Evolutionary conservation across 2,888 invertebrate genomes (phyloP), one percentile per base, ranked within the genome.

Genomic region (Sesia apiformis): DNA sequence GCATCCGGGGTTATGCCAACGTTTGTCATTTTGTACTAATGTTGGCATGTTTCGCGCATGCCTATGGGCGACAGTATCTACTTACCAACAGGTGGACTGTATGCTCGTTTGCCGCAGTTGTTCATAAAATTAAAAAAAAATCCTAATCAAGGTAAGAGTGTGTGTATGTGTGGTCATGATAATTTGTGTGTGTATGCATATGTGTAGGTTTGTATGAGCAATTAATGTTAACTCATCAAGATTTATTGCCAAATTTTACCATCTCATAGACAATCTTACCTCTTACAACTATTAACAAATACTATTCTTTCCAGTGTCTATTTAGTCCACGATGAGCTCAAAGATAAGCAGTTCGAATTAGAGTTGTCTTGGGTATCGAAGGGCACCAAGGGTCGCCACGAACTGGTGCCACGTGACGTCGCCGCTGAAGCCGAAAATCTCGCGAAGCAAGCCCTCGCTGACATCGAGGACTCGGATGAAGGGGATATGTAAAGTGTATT

Each of bases 291-390:
- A 41, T 23, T 38, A 8, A 41, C 5, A 6, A 8, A 46, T n/a
- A 8, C 52, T 51, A 50, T 23, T 43, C 8, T 23, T 51, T 51
- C 6, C 78, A 95, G 95, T 62, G 94, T 97, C 73, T 97, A 97
- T 74, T 84, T 96, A 53, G 96, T 97, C 1, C 97, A 97, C 66
- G 97, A 97, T 76, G 97, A 99, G 79, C 91, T 98, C 4, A 99
- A 99, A 84, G 97, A 97, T 84, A 97, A 97, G 80, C 94, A 96
- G 66, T 99, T 99, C 77, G 98, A 98, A 74, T 88, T 98, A 66
- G 98, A 99, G 82, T 91, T 99, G 69, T 97, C 98, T 54, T 97
- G 98, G 95, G 97, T 98, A 7, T 95, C 97, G 54, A 93, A 93
- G 68, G 94, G 93, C 58, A 94, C 94, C 0, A 90, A 93, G 8